phyloP scores from a whole-genome alignment of 2,797 vertebrate species.

The Tamandua tetradactyla region DNA sequence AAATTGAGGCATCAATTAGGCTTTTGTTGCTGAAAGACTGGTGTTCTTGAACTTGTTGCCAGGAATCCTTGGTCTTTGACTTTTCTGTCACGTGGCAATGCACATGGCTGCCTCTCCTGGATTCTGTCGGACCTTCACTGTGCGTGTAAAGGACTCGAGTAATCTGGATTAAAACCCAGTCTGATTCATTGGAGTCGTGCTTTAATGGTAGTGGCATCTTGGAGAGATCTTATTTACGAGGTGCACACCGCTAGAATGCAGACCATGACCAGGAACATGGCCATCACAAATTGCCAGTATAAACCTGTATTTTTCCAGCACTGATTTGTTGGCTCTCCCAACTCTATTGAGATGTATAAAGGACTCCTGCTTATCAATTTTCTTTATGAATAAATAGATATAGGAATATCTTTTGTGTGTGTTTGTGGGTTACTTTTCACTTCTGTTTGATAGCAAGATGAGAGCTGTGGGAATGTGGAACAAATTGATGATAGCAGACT shows the following conservation, averaged over 20 bases:
- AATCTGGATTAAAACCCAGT: too few species aligned
- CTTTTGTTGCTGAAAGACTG: too few species aligned
- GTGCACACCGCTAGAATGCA: background rate
- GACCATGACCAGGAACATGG: background rate
- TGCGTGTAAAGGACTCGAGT: too few species aligned
- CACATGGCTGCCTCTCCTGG: too few species aligned
- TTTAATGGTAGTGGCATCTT: too few species aligned
- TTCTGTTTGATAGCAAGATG: background rate
- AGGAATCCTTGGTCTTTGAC: too few species aligned
- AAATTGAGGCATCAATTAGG: too few species aligned
- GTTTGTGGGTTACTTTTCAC: background rate
- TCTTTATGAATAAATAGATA: background rate
- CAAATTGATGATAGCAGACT: background rate
- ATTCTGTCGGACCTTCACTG: too few species aligned
- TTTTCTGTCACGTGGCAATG: too few species aligned
- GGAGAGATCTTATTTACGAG: too few species aligned
- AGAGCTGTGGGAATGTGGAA: background rate
- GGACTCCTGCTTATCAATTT: background rate
- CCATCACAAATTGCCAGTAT: background rate
- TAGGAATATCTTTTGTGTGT: background rate
- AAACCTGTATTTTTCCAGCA: background rate
- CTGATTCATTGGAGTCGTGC: too few species aligned
- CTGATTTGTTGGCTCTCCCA: constrained; percentile 17
- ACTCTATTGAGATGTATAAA: background rate
- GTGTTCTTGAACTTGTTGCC: too few species aligned